phyloP scores from a whole-genome alignment of 2,113 vertebrate species.

The Xenopus laevis region DNA sequence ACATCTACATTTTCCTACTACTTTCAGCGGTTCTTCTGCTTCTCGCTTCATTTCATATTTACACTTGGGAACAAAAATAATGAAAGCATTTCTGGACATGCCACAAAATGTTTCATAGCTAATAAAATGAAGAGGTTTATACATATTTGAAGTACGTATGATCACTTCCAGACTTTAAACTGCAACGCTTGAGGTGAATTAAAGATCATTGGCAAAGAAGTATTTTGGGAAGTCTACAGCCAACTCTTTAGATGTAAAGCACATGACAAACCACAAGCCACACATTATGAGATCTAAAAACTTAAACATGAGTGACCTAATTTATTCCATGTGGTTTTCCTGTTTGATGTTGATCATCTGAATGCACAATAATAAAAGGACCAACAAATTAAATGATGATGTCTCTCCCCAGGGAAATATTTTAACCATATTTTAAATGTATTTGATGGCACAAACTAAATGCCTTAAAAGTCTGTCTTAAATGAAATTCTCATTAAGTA shows the following conservation, averaged over 20 bases:
- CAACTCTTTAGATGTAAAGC: conserved; percentile 58
- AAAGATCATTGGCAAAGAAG: conserved; percentile 51
- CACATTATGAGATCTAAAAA: conserved; percentile 79
- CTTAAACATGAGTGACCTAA: conserved; percentile 76
- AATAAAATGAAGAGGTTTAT: conserved; percentile 54
- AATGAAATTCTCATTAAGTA: conserved; percentile 39
- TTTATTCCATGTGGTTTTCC: conserved; percentile 73
- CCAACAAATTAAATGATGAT: conserved; percentile 42
- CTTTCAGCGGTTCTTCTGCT: no score
- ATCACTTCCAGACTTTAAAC: conserved; percentile 60
- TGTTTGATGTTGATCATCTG: conserved; percentile 64
- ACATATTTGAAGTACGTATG: conserved; percentile 31
- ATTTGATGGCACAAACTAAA: conserved; percentile 45
- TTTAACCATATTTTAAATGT: conserved; percentile 54
- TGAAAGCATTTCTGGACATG: conserved; percentile 55
- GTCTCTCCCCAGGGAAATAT: conserved; percentile 60
- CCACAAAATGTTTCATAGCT: conserved; percentile 63
- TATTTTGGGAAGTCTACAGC: conserved; percentile 63
- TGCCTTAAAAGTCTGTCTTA: conserved; percentile 50
- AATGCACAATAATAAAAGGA: conserved; percentile 60
- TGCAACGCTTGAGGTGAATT: conserved; percentile 50
- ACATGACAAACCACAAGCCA: conserved; percentile 64
- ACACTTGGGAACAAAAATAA: conserved; percentile 49
- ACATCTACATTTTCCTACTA: no score
- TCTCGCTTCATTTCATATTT: conserved; percentile 28